Base-by-base conservation (phyloP, 2,113 vertebrate genomes). In the Zapornia atra region DNA sequence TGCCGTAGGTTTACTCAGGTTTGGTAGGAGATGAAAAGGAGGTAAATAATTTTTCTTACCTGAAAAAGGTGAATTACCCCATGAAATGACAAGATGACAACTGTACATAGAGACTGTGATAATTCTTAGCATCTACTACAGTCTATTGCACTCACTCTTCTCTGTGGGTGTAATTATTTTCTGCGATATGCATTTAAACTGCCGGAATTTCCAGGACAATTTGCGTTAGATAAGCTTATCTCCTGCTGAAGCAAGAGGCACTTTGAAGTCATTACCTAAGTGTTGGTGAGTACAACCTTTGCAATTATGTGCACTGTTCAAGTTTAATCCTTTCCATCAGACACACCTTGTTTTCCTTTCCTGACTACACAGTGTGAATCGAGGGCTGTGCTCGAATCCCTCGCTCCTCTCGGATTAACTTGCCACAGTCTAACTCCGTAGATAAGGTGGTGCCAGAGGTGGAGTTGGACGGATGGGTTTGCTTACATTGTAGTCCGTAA, bases 391-490 rank as follows among this genome's bases (percentile, higher is more conserved):
- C 84, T 94, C 97, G 97, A 95, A 98, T 97, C 94, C 97, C 98
- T 96, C 98, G 97, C 94, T 98, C 98, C 96, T 99, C 98, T 80
- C 98, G 98, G 94, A 99, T 98, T 93, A 99, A 98, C 98, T 99
- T 98, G 96, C 99, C 99, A 98, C 99, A 98, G 98, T 99, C 99
- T 98, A 99, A 98, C 97, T 99, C 99, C 96, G 98, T 99, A 91
- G 99, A 99, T 96, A 99, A 98, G 91, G 99, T 99, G 92, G 98
- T 99, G 97, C 98, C 99, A 53, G 98, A 99, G 91, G 99, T 99
- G 87, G 99, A 99, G 97, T 98, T 98, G 98, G 98, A 98, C 69
- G 98, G 98, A 61, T 98, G 98, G 59, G 98, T 98, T 98, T 99
- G 99, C 95, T 98, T 99, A 97, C 98, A 98, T 84, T 99, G 99